A percentile compares a stretch with the other conserved stretches of the same genome.
Conservation (phyloP, 2,113 vertebrate genomes). For the Sorex fumeus region DNA sequence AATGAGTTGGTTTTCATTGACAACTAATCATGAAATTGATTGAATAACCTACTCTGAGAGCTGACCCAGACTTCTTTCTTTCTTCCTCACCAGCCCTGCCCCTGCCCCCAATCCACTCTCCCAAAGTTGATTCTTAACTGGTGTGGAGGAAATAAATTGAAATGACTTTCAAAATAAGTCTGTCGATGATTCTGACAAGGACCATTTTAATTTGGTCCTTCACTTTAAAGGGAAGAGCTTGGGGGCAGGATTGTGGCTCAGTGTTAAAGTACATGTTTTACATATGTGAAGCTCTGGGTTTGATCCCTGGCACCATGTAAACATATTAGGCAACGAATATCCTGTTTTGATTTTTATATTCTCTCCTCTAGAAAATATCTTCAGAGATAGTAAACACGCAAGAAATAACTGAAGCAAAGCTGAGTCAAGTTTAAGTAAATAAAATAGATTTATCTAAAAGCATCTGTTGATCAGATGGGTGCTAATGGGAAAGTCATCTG, state of each 20-base stretch:
- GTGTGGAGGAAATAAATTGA: constrained; percentile 27
- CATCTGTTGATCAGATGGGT: constrained; percentile 2
- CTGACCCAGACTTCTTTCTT: not conserved
- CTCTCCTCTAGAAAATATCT: not conserved
- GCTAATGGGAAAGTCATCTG: not conserved
- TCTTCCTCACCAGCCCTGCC: too few relatives aligned
- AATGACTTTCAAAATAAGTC: constrained; percentile 42
- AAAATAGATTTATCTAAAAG: constrained; percentile 42
- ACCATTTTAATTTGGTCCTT: constrained; percentile 14
- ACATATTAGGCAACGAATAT: not conserved
- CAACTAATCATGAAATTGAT: not conserved
- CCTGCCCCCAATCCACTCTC: too few relatives aligned
- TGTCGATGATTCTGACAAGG: constrained; percentile 13
- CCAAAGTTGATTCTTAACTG: constrained; percentile 33
- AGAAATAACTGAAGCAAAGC: not conserved
- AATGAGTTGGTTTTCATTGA: not conserved
- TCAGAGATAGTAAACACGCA: not conserved
- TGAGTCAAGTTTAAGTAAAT: constrained; percentile 17
- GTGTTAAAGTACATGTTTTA: too few relatives aligned
- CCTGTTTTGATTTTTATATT: constrained; percentile 33
- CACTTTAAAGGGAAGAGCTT: constrained; percentile 6
- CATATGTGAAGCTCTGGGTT: too few relatives aligned
- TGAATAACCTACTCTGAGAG: not conserved
- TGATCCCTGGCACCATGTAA: too few relatives aligned
- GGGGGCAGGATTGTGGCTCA: too few relatives aligned